Evolutionary conservation across 2,113 vertebrate genomes (phyloP), one percentile per base, ranked within the genome.

Genomic region (Fukomys damarensis): DNA sequence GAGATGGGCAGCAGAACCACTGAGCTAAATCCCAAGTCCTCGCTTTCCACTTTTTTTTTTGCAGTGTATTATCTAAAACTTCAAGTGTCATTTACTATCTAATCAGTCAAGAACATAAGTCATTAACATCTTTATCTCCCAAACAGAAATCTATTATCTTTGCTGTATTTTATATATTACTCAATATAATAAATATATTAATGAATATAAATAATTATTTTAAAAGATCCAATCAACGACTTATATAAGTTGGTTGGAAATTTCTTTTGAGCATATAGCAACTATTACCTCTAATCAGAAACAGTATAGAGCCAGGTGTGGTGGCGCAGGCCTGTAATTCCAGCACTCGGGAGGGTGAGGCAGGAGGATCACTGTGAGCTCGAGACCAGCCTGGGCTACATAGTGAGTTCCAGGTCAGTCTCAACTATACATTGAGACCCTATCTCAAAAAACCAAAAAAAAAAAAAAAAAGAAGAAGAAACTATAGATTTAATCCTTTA

Each of bases 41-140:
- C n/a, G n/a, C n/a, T n/a, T 83, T 93, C n/a, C 0, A 7, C 4
- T 17, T 46, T 82, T 66, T 82, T 66, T 86, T 74, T 83, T 91
- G 12, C 14, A 86, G 8, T 9, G 90, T 96, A 92, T 80, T 96
- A 79, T 77, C 43, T 92, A 74, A 91, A 92, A 74, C 2, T 46
- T 86, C 49, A 46, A 58, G 38, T 85, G 54, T 95, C 77, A 96
- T 86, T 96, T 94, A 68, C 72, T 93, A 89, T 86, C 59, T 94
- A 97, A 93, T 95, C 17, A 91, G 41, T 94, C 43, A 96, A 95
- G 80, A 4, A 96, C 46, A 90, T 74, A 30, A 86, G 9, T 92
- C 68, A 95, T 95, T 91, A 96, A 80, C 52, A 85, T 93, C 74
- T 68, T 16, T 89, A 91, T 97, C 83, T 8, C 43, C 3, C n/a